phyloP scores from a whole-genome alignment of 2,797 vertebrate species.

The Anguilla marmorata region DNA sequence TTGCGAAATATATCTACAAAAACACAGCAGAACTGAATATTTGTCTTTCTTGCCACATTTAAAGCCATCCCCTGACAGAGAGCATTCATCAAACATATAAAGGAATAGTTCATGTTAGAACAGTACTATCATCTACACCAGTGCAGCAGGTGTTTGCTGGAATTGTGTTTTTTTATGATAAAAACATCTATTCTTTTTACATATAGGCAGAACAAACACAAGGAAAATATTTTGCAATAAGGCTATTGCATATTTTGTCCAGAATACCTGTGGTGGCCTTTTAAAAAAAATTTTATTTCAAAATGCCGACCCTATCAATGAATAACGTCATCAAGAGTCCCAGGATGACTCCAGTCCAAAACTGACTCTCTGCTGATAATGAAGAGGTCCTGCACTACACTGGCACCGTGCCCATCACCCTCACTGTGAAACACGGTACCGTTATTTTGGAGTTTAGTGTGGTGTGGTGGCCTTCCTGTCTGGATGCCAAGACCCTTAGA shows the following conservation, averaged over 20 bases:
- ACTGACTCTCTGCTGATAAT: background rate
- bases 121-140: background rate
- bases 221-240: background rate
- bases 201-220: background rate
- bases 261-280: background rate
- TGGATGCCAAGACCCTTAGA: conserved; percentile 26
- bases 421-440: conserved; percentile 19
- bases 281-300: background rate
- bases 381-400: background rate
- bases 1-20: background rate
- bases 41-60: background rate
- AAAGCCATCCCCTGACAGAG: background rate
- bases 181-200: background rate
- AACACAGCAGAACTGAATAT: background rate
- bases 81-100: background rate
- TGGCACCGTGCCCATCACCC: background rate
- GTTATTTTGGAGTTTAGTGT: background rate
- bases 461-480: background rate
- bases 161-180: background rate
- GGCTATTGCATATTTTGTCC: background rate
- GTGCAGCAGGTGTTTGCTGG: background rate
- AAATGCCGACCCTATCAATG: background rate
- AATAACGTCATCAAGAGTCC: background rate
- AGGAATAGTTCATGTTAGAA: background rate
- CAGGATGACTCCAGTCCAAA: conserved; percentile 9